Conservation (phyloP, 2,797 vertebrate species). For the Cossypha dichroa region DNA sequence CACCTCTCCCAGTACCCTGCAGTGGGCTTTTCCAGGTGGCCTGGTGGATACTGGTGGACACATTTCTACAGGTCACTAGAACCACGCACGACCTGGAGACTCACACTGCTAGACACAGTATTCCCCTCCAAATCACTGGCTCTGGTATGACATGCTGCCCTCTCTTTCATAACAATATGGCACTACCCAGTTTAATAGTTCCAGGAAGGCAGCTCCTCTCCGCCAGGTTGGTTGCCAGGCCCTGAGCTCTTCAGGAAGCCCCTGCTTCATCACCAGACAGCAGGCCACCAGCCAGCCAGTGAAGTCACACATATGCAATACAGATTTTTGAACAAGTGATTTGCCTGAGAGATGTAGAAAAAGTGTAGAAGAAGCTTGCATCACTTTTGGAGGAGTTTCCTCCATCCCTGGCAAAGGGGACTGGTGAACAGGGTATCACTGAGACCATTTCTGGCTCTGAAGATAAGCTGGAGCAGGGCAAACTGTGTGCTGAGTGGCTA, state of each 20-base stretch:
- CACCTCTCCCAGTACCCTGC: not conserved
- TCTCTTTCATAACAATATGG: not conserved
- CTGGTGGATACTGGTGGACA: not conserved
- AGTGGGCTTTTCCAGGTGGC: not conserved
- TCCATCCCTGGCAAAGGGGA: not conserved
- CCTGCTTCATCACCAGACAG: not conserved
- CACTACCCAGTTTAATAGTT: not conserved
- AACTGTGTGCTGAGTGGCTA: not conserved
- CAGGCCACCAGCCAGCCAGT: not conserved
- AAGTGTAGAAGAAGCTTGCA: not conserved
- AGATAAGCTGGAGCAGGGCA: not conserved
- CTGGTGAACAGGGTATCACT: not conserved
- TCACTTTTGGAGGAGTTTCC: not conserved
- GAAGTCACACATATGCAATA: not conserved
- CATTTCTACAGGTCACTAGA: not conserved
- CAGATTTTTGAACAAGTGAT: not conserved
- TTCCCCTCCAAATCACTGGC: not conserved
- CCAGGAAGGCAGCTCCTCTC: not conserved
- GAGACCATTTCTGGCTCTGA: not conserved
- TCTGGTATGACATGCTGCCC: not conserved
- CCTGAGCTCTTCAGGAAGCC: not conserved
- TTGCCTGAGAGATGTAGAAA: not conserved
- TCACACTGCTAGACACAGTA: not conserved
- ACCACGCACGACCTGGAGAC: fast-evolving
- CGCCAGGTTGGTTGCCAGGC: not conserved